phyloP scores from a whole-genome alignment of 2,113 vertebrate genomes.

The Dromiciops gliroides region DNA sequence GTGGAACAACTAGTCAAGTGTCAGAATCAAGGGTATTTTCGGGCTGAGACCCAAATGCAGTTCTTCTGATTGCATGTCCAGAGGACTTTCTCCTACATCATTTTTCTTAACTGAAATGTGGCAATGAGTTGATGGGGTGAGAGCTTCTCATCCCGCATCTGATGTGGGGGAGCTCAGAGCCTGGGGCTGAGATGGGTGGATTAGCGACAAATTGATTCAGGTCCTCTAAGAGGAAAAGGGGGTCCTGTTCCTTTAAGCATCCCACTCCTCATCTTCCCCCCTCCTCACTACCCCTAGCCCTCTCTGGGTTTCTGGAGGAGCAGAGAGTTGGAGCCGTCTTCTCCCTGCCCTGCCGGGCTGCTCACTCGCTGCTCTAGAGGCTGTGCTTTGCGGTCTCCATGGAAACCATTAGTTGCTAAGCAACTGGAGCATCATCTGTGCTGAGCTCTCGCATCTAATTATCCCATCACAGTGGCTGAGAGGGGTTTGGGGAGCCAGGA shows the following conservation, averaged over 20 bases:
- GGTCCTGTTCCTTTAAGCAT: conserved; percentile 79
- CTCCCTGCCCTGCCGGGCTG: conserved; percentile 85
- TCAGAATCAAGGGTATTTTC: not conserved
- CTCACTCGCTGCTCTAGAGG: conserved; percentile 86
- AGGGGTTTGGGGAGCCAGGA: conserved; percentile 82
- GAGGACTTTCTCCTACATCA: not conserved
- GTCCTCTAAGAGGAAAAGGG: conserved; percentile 60
- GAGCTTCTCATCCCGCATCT: conserved; percentile 13
- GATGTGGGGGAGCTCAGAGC: not conserved
- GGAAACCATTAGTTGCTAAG: conserved; percentile 96
- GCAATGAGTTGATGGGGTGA: conserved; percentile 18
- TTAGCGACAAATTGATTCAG: conserved; percentile 16
- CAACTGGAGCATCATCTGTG: conserved; percentile 91
- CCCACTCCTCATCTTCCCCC: conserved; percentile 60
- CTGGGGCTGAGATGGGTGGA: not conserved
- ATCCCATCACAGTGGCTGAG: conserved; percentile 85
- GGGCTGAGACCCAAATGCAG: not conserved
- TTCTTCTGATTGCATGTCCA: not conserved
- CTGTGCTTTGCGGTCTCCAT: conserved; percentile 88
- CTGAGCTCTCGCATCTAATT: conserved; percentile 90
- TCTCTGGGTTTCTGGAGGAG: conserved; percentile 80
- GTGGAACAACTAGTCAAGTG: not conserved
- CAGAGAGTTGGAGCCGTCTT: conserved; percentile 79
- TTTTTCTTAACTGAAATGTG: not conserved
- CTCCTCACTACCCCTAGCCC: conserved; percentile 71